These are phyloP conservation scores for Dendropsophus ebraccatus DNA, from an alignment of 2,113 vertebrate genomes.

Conservation along the genomic window DNA sequence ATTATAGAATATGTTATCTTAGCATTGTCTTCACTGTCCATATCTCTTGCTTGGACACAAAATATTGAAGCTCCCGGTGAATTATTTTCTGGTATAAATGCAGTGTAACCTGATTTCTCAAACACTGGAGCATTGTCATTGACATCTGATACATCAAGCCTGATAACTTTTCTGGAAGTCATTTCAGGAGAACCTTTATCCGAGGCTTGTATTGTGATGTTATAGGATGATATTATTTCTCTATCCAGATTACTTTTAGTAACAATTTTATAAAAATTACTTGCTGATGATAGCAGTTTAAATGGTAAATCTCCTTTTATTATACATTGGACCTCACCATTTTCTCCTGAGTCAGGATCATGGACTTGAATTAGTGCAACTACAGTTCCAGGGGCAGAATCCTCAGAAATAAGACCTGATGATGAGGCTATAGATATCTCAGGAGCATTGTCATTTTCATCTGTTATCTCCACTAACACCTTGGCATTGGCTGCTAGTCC, in stretches of 20 bases:
- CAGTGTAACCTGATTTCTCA: background rate
- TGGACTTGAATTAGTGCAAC: background rate
- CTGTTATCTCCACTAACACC: background rate
- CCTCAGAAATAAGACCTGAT: background rate
- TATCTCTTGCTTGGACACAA: background rate
- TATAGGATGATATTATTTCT: background rate
- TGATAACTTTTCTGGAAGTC: background rate
- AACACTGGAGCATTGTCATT: constrained; percentile 21
- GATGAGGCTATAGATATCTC: background rate
- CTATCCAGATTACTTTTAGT: background rate
- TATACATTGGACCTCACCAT: background rate
- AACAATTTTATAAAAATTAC: background rate
- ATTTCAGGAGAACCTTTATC: background rate
- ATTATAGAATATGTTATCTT: background rate
- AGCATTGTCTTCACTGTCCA: constrained; percentile 1
- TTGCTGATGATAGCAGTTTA: background rate
- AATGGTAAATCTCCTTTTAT: background rate
- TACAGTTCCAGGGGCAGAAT: background rate
- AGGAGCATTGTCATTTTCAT: constrained; percentile 12
- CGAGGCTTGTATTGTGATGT: constrained; percentile 3
- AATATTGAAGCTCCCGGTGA: constrained; percentile 1
- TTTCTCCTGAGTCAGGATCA: constrained; percentile 5
- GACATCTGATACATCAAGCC: background rate
- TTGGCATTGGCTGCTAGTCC: background rate
- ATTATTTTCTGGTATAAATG: constrained; percentile 11